Evolutionary conservation across 2,797 vertebrate genomes (phyloP).

Genomic region (Pseudocheirus occidentalis): DNA sequence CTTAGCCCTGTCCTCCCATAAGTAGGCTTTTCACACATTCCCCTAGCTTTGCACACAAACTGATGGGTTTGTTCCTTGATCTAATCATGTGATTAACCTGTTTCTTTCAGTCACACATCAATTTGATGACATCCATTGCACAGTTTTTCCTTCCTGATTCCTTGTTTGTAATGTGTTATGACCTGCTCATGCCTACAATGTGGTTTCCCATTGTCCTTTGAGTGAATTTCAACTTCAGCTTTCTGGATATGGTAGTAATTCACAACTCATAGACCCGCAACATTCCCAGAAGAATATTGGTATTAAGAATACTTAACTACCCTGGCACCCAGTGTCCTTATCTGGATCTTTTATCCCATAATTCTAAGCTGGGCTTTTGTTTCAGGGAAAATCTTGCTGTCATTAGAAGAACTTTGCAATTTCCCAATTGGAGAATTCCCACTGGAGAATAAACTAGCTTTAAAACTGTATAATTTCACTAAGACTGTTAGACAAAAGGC

Average conservation of each 20-base stretch:
- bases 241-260: background rate
- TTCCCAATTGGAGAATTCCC: background rate
- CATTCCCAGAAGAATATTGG: background rate
- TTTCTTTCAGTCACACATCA: background rate
- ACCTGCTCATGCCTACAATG: background rate
- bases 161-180: background rate
- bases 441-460: slow-evolving; percentile 20
- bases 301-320: background rate
- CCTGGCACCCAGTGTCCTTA: background rate
- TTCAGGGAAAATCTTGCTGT: background rate
- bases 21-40: background rate
- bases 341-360: background rate
- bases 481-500: slow-evolving; percentile 40
- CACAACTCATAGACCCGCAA: background rate
- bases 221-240: background rate
- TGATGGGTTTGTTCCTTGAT: background rate
- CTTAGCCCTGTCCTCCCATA: background rate
- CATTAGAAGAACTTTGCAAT: background rate
- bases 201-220: background rate
- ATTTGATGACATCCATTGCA: background rate
- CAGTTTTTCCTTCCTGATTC: background rate
- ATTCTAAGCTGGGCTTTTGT: background rate
- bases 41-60: background rate
- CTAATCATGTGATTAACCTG: background rate
- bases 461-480: slow-evolving; percentile 22